phyloP scores from a whole-genome alignment of 1,140 invertebrate species.

The Caenorhabditis remanei region DNA sequence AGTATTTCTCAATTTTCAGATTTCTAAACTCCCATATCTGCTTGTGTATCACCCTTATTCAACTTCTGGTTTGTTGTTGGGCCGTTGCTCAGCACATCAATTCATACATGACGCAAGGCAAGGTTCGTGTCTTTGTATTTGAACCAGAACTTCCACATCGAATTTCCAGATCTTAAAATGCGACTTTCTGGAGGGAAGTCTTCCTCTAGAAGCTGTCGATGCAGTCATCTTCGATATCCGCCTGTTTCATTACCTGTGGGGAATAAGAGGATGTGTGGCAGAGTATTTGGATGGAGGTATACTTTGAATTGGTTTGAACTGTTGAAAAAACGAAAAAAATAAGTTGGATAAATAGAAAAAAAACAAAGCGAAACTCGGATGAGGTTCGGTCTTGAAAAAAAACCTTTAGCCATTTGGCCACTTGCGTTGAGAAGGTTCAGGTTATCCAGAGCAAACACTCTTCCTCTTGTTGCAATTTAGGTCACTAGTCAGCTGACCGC shows the following conservation, averaged over 20 bases:
- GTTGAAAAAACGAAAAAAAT: background rate
- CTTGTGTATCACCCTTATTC: slow-evolving; percentile 71
- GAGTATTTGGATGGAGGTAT: slow-evolving; percentile 76
- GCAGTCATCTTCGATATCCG: slow-evolving; percentile 76
- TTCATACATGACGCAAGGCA: slow-evolving; percentile 68
- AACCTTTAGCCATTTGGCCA: background rate
- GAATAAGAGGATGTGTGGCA: slow-evolving; percentile 76
- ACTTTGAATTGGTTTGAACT: slow-evolving; percentile 43
- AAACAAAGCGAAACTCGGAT: background rate
- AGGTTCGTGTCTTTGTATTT: slow-evolving; percentile 60
- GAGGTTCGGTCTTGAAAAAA: background rate
- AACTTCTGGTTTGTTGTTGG: slow-evolving; percentile 74
- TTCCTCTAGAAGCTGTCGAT: slow-evolving; percentile 72
- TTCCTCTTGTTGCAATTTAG: no score
- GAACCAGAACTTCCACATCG: background rate
- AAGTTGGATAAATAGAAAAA: background rate
- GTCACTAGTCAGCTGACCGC: background rate
- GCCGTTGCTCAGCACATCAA: slow-evolving; percentile 73
- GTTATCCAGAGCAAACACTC: no score
- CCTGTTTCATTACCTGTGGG: slow-evolving; percentile 75
- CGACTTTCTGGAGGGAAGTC: slow-evolving; percentile 72
- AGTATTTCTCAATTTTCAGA: slow-evolving; percentile 20
- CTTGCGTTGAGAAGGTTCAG: no score
- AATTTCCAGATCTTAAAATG: slow-evolving; percentile 71
- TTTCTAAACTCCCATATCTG: slow-evolving; percentile 73